Conservation (phyloP, 2,888 invertebrate species). For the Clostera curtula region DNA sequence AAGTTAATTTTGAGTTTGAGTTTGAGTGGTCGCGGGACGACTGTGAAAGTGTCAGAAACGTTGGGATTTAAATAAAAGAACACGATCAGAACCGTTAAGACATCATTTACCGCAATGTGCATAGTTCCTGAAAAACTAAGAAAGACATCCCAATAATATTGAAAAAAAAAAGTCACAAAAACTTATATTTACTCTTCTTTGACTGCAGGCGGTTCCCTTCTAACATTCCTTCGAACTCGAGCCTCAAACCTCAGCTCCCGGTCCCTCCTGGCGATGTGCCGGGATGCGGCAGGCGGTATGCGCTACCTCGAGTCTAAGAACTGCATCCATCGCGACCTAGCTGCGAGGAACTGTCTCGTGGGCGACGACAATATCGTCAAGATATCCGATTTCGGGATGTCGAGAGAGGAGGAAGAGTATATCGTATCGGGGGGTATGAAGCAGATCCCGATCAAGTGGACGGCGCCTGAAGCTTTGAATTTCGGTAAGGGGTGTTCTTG, state of each 20-base stretch:
- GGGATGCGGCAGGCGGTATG: slow-evolving; percentile 96
- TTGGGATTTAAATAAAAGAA: no score
- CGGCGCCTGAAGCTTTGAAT: slow-evolving; percentile 96
- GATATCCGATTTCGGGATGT: slow-evolving; percentile 99
- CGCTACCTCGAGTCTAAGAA: slow-evolving; percentile 95
- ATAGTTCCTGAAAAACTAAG: no score
- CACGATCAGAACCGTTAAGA: no score
- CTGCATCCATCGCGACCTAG: slow-evolving; percentile 96
- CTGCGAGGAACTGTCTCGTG: slow-evolving; percentile 94
- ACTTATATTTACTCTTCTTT: background rate
- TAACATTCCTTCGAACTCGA: slow-evolving; percentile 90
- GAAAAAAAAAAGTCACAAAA: background rate
- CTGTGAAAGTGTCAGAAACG: no score
- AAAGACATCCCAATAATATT: no score
- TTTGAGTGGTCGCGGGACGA: no score
- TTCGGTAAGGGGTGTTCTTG: slow-evolving; percentile 80
- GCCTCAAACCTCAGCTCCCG: slow-evolving; percentile 77
- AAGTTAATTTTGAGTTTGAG: no score
- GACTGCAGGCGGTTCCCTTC: slow-evolving; percentile 86
- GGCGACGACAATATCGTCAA: slow-evolving; percentile 92
- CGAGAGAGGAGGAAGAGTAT: slow-evolving; percentile 96
- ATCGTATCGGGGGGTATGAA: slow-evolving; percentile 98
- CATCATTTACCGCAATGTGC: no score
- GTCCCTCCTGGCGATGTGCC: slow-evolving; percentile 90
- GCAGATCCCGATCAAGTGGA: slow-evolving; percentile 99